phyloP scores from a whole-genome alignment of 2,888 invertebrate species.

The Lottia gigantea region DNA sequence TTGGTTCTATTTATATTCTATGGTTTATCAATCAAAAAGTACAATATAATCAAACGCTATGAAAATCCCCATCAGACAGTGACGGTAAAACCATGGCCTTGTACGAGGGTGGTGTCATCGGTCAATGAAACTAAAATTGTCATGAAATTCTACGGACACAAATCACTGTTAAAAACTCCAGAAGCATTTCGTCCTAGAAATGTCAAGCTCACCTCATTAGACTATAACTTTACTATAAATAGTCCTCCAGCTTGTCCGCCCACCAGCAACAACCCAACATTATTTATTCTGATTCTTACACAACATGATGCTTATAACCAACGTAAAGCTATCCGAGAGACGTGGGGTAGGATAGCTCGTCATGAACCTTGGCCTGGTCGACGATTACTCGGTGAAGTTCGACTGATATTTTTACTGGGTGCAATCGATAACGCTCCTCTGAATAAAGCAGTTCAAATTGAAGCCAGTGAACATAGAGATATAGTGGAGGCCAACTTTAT shows the following conservation, averaged over 20 bases:
- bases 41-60: no score
- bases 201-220: not conserved
- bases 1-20: no score
- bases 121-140: no score
- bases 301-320: not conserved
- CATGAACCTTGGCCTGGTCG: not conserved
- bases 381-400: not conserved
- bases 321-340: not conserved
- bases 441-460: not conserved
- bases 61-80: no score
- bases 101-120: no score
- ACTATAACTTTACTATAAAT: not conserved
- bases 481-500: slow-evolving; percentile 10
- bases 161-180: not conserved
- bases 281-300: not conserved
- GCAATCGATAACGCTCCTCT: not conserved
- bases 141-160: not conserved
- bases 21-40: no score
- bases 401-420: slow-evolving; percentile 1
- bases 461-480: not conserved
- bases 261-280: not conserved
- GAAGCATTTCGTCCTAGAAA: not conserved
- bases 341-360: not conserved
- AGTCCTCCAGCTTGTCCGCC: not conserved
- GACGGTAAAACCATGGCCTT: no score